Evolutionary conservation across 2,888 invertebrate genomes (phyloP), one percentile per base, ranked within the genome.

Genomic region (Dryobota labecula): DNA sequence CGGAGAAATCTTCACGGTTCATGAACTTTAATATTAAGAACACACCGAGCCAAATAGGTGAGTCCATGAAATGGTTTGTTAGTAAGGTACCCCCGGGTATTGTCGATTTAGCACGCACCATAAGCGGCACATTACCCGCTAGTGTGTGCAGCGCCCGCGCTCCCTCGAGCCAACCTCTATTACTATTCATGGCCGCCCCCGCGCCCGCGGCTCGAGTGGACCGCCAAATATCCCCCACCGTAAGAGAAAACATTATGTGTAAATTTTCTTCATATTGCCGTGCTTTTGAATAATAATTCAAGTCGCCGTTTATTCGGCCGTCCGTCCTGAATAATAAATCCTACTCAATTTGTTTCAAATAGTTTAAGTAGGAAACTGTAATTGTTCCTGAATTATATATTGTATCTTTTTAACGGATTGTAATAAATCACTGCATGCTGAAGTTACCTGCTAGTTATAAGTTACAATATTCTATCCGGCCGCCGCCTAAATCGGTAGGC

Each of bases 91-190:
- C 93, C 92, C 75, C 80, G 94, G 92, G 94, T 92, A 93, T 94
- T 91, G 94, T 94, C 94, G 93, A 96, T 96, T 96, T 95, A 92
- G 93, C 92, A 95, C 94, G 95, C 94, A 93, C 95, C 95, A 94
- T 95, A 95, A 94, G 94, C 93, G 91, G 91, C 90, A 85, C 84
- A 89, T 92, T 92, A 92, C 87, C 85, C 88, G 84, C 86, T 89
- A 89, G 87, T 88, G 90, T 78, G 85, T 78, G 82, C 60, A 74
- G 82, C 58, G 73, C 71, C 62, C 86, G 86, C 71, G 86, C 85
- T 91, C 92, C 90, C 92, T 83, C 81, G 91, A 90, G 92, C 86
- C 43, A 76, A 68, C 92, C 92, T 91, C 92, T 88, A 94, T 95
- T 95, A 94, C 94, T 95, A 96, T 95, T 95, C 95, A 95, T 95